A percentile compares a stretch with the other conserved stretches of the same genome.
These are phyloP conservation scores for Chaenodraco wilsoni DNA, from an alignment of 2,797 vertebrate species.

Conservation along the genomic window DNA sequence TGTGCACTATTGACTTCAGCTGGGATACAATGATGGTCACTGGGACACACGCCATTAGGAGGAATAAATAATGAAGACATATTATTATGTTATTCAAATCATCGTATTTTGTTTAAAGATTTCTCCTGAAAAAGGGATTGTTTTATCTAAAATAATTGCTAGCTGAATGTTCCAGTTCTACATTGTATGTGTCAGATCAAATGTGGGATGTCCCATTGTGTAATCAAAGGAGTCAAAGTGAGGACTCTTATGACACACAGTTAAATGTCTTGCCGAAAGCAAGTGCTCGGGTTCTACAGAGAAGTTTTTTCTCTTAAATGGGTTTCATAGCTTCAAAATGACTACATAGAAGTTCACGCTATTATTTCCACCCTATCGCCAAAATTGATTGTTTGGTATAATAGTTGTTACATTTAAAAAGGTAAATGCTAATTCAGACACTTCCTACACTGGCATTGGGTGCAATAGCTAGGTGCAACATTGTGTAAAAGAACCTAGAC, in stretches of 20 bases:
- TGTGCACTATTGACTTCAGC: conserved; percentile 34
- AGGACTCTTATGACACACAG: not conserved
- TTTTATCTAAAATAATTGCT: not conserved
- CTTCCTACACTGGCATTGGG: too few species aligned
- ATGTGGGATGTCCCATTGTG: conserved; percentile 6
- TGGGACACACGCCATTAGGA: conserved; percentile 9
- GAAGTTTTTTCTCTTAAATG: not conserved
- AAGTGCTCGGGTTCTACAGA: not conserved
- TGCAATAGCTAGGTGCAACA: too few species aligned
- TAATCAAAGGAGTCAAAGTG: conserved; percentile 12
- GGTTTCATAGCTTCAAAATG: too few species aligned
- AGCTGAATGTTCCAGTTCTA: not conserved
- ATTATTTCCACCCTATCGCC: not conserved
- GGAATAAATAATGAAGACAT: not conserved
- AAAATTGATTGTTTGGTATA: not conserved
- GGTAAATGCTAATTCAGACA: too few species aligned
- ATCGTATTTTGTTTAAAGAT: conserved; percentile 2
- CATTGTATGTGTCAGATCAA: conserved; percentile 17
- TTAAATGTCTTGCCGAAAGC: conserved; percentile 10
- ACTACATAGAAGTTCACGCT: too few species aligned
- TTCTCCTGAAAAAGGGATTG: not conserved
- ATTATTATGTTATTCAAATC: not conserved
- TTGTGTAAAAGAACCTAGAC: too few species aligned
- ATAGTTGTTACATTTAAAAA: too few species aligned
- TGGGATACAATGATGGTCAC: conserved; percentile 16